These are phyloP conservation scores for Eudasyphora cyanicolor DNA, from an alignment of 2,888 invertebrate species.

Conservation along the genomic window DNA sequence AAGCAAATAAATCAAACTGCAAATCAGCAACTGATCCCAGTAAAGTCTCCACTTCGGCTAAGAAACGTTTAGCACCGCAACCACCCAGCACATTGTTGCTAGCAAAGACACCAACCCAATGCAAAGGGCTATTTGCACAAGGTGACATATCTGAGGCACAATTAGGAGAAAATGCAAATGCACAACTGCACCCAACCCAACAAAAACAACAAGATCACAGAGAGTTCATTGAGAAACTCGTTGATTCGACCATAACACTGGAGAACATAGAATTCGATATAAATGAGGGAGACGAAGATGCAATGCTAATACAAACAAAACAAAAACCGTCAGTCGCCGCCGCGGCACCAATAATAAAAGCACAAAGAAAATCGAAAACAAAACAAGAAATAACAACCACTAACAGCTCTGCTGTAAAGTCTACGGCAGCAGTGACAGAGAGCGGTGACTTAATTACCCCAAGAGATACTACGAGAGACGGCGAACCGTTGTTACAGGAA, in stretches of 20 bases:
- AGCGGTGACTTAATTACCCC: not conserved
- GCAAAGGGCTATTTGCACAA: not conserved
- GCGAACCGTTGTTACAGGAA: constrained; percentile 28
- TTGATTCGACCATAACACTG: constrained; percentile 47
- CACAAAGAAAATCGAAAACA: not conserved
- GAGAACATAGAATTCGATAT: not conserved
- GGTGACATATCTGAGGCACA: constrained; percentile 21
- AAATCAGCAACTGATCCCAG: constrained; percentile 23
- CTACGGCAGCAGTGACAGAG: not conserved
- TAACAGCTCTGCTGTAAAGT: not conserved
- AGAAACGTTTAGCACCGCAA: constrained; percentile 68
- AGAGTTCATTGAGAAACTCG: constrained; percentile 69
- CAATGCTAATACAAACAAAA: constrained; percentile 20
- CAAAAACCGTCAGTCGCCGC: not conserved
- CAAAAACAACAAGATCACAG: constrained; percentile 64
- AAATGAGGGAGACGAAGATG: not conserved
- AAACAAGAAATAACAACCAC: constrained; percentile 3
- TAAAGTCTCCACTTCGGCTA: constrained; percentile 52
- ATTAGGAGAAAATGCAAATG: constrained; percentile 38
- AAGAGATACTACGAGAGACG: constrained; percentile 26
- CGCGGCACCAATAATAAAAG: not conserved
- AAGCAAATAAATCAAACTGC: constrained; percentile 50
- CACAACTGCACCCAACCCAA: not conserved
- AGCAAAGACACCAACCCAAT: constrained; percentile 47
- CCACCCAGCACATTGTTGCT: constrained; percentile 59